These are phyloP conservation scores for Perca fluviatilis DNA, from an alignment of 2,113 vertebrate species.

Conservation along the genomic window DNA sequence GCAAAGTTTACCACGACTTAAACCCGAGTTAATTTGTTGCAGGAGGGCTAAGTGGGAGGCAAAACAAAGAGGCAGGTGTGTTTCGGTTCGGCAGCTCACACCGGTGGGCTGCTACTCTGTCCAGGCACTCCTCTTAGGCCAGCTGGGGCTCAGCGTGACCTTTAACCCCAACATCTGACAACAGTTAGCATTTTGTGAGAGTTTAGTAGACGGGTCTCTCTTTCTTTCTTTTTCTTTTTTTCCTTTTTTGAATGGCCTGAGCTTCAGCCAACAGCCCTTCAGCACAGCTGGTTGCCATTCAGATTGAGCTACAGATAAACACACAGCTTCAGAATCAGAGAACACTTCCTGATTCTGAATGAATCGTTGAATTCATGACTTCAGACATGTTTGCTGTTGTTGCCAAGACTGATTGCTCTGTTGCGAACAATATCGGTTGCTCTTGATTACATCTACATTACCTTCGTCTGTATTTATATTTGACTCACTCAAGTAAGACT, in stretches of 20 bases:
- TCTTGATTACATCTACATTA: neutral
- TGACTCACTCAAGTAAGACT: conserved; percentile 20
- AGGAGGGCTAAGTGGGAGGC: conserved; percentile 42
- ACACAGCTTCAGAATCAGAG: conserved; percentile 5
- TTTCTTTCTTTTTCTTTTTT: neutral
- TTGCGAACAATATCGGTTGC: neutral
- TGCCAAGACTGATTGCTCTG: neutral
- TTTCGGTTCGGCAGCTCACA: neutral
- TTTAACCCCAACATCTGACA: conserved; percentile 74
- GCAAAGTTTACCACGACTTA: conserved; percentile 53
- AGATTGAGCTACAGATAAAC: conserved; percentile 71
- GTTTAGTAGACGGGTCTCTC: conserved; percentile 14
- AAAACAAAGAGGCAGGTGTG: conserved; percentile 71
- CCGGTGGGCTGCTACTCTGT: conserved; percentile 41
- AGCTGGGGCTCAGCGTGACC: conserved; percentile 46
- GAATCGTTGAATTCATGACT: conserved; percentile 34
- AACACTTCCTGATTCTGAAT: conserved; percentile 52
- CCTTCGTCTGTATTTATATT: conserved; percentile 20
- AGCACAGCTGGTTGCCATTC: conserved; percentile 75
- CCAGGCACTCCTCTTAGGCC: conserved; percentile 48
- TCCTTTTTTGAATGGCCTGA: conserved; percentile 20
- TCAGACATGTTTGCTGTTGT: conserved; percentile 9
- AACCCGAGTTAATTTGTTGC: conserved; percentile 52
- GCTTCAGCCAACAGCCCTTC: conserved; percentile 19
- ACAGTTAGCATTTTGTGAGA: conserved; percentile 49